A percentile compares a stretch with the other conserved stretches of the same genome.
Evolutionary conservation across 2,888 invertebrate genomes (phyloP).

Genomic region (Seira sanloemensis): DNA sequence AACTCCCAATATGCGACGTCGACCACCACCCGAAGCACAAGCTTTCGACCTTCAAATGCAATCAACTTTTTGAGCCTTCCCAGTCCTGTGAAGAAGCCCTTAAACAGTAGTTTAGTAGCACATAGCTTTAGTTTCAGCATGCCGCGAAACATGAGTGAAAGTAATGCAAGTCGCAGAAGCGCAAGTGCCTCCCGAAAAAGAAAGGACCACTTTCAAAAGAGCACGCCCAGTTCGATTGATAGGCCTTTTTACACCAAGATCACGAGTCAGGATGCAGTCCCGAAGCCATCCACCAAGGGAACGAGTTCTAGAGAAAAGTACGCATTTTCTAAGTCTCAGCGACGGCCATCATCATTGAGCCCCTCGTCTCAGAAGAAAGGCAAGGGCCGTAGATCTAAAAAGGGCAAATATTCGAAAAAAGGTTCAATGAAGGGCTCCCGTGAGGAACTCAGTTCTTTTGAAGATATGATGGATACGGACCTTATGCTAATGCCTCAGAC

Average conservation of each 20-base stretch:
- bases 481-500: conserved; percentile 45
- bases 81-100: background rate
- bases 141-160: background rate
- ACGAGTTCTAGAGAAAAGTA: too few species aligned
- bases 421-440: background rate
- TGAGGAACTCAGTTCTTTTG: background rate
- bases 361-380: background rate
- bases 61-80: background rate
- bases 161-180: conserved; percentile 40
- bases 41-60: conserved; percentile 53
- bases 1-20: conserved; percentile 52
- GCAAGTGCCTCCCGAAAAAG: conserved; percentile 30
- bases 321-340: too few species aligned
- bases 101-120: background rate
- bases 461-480: conserved; percentile 21
- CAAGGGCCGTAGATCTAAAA: background rate
- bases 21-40: conserved; percentile 31
- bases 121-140: background rate
- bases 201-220: conserved; percentile 17
- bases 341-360: too few species aligned
- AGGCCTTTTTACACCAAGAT: conserved; percentile 62
- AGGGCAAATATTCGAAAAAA: conserved; percentile 36
- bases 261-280: conserved; percentile 42
- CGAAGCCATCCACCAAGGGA: too few species aligned
- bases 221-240: conserved; percentile 47